phyloP scores from a whole-genome alignment of 2,113 vertebrate genomes.

The Acrocephalus arundinaceus region DNA sequence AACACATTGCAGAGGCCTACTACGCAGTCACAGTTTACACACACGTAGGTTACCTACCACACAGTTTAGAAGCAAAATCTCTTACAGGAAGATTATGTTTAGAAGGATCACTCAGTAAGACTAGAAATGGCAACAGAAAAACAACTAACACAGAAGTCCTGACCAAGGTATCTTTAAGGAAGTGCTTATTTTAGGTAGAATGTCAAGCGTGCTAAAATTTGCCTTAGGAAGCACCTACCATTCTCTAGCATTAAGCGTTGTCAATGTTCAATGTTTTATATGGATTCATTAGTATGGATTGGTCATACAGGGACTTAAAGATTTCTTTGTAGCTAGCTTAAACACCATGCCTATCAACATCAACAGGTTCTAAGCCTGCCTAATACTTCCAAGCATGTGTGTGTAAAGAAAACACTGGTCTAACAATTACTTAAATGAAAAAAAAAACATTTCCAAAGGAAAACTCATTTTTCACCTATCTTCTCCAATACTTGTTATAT shows the following conservation, averaged over 20 bases:
- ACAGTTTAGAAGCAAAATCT: neutral
- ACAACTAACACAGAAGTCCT: neutral
- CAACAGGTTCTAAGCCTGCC: neutral
- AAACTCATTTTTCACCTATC: neutral
- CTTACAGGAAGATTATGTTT: neutral
- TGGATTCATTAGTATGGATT: neutral
- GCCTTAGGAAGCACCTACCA: neutral
- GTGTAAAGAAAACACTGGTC: neutral
- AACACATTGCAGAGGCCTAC: neutral
- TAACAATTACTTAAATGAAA: neutral
- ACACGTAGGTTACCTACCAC: neutral
- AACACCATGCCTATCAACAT: neutral
- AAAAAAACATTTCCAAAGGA: neutral
- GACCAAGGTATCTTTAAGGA: neutral
- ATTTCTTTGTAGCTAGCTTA: neutral
- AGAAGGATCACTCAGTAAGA: neutral
- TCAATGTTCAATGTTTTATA: neutral
- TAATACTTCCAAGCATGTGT: neutral
- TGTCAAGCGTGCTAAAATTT: neutral
- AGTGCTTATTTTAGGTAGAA: neutral
- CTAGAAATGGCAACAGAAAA: neutral
- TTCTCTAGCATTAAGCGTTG: neutral
- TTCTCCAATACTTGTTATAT: neutral
- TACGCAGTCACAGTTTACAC: neutral
- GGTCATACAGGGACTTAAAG: neutral